phyloP scores from a whole-genome alignment of 2,113 vertebrate species.

The Psophia crepitans region DNA sequence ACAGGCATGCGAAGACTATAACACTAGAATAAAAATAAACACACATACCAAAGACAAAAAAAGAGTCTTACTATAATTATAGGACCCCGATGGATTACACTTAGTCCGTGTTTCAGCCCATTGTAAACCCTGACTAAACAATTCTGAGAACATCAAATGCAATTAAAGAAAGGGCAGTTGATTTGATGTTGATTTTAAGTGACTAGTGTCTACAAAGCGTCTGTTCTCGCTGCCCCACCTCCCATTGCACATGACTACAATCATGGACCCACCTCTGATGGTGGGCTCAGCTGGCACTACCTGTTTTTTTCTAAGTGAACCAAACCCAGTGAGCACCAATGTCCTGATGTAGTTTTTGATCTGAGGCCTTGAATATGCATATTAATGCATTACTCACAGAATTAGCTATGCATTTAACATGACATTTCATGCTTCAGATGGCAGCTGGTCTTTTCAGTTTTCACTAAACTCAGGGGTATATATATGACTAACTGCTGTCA shows the following conservation, averaged over 20 bases:
- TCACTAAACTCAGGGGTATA: neutral
- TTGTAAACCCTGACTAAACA: neutral
- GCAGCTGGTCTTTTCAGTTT: neutral
- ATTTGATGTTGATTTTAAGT: neutral
- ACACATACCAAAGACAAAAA: neutral
- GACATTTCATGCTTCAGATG: neutral
- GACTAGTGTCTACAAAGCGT: neutral
- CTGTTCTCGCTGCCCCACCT: neutral
- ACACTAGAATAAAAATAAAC: neutral
- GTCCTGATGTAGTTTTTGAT: neutral
- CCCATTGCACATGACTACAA: neutral
- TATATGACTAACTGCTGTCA: neutral
- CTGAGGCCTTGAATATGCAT: neutral
- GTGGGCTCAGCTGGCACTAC: neutral
- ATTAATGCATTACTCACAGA: neutral
- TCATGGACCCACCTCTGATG: neutral
- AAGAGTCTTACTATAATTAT: neutral
- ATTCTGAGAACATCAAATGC: neutral
- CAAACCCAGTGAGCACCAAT: neutral
- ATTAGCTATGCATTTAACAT: neutral
- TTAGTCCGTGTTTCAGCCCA: neutral
- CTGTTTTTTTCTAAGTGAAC: neutral
- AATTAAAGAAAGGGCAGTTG: neutral
- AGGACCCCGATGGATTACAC: neutral
- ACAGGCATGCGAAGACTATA: neutral